Evolutionary conservation across 2,113 vertebrate genomes (phyloP), one percentile per base, ranked within the genome.

Genomic region (Promerops cafer): DNA sequence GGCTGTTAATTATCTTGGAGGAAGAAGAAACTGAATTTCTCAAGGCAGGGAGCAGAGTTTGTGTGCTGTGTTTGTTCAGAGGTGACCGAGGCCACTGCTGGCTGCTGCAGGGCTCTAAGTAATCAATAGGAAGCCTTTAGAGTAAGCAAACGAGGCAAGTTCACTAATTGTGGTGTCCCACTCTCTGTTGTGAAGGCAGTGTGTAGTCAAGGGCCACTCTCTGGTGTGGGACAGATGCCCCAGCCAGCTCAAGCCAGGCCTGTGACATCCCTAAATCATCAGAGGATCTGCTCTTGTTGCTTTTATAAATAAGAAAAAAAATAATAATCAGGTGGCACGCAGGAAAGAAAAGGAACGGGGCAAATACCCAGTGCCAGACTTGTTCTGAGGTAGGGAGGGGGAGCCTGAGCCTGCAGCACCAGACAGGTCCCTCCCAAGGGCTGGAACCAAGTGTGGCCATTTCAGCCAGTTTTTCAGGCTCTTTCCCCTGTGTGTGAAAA

Each of bases 351-450:
- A 50, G 10, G 9, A 42, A 42, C 39, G 13, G 21, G 23, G 10
- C 11, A 31, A 65, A 82, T 1, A 4, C 10, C 14, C 9, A 42
- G 10, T 4, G 18, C 15, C 76, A 75, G 37, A 33, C 11, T 30
- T 14, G 6, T 14, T 47, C 53, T 50, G 39, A 40, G 49, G 40
- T 16, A 40, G 8, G 16, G 31, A 35, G 5, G 11, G 7, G 27
- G 17, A 47, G 2, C 14, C 24, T 2, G 30, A 44, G 9, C 33
- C 56, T 10, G 39, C 14, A 16, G 30, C 3, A 3, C 26, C 1
- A 9, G 44, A 31, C 30, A 49, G 27, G 24, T 27, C 2, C 31
- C 13, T 59, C 9, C 19, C 0, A 0, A 37, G 50, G 28, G n/a
- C 4, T 18, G 11, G 7, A 18, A 21, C 2, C 4, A 30, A 16